Conservation (phyloP, 2,113 vertebrate genomes). For the Axis porcinus region DNA sequence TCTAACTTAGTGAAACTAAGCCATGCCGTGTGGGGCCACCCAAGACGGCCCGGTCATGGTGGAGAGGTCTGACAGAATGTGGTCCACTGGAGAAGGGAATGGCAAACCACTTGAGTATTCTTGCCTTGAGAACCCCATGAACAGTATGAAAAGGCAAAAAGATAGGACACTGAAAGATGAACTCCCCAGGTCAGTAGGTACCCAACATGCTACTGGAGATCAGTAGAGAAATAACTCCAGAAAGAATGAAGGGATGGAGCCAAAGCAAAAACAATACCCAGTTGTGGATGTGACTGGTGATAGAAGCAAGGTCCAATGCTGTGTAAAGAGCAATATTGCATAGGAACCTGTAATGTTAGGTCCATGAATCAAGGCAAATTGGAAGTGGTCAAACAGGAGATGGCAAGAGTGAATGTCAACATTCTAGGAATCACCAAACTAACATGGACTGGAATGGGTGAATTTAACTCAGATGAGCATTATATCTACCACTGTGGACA, state of each 20-base stretch:
- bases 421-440: background rate
- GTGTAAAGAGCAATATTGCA: background rate
- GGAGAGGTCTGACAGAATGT: background rate
- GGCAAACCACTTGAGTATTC: background rate
- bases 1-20: background rate
- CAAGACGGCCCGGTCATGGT: background rate
- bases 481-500: background rate
- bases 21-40: background rate
- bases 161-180: background rate
- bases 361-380: background rate
- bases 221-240: background rate
- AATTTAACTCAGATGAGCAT: background rate
- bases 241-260: background rate
- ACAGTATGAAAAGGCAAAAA: background rate
- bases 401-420: background rate
- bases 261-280: background rate
- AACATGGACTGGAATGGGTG: background rate
- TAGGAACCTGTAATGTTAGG: background rate
- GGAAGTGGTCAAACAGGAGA: background rate
- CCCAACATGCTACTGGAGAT: background rate
- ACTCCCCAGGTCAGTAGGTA: background rate
- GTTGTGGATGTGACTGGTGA: background rate
- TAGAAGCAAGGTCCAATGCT: background rate
- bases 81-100: background rate
- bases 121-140: background rate